Conservation (phyloP, 1,140 invertebrate genomes). For the Campoletis sonorensis region DNA sequence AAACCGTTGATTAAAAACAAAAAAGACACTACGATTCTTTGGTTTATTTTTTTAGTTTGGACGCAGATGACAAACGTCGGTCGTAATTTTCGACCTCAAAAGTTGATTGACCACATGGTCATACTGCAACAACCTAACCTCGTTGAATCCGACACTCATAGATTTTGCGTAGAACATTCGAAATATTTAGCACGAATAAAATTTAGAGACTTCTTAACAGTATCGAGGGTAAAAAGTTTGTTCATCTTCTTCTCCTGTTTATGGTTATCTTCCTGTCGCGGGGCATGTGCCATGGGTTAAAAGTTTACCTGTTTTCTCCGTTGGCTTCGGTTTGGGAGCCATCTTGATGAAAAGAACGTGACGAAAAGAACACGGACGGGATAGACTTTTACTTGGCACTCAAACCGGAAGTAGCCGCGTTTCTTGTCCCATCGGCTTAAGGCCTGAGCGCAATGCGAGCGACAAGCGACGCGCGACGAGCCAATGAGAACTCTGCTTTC, state of each 20-base stretch:
- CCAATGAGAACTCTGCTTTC: no score
- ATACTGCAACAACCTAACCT: not conserved
- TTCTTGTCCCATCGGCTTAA: no score
- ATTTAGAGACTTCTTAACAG: not conserved
- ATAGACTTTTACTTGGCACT: no score
- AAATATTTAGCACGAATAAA: no score
- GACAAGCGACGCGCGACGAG: no score
- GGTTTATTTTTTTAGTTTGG: not conserved
- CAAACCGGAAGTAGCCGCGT: slow-evolving; percentile 2
- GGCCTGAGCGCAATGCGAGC: no score
- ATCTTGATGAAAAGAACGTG: slow-evolving; percentile 78
- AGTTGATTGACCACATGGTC: not conserved
- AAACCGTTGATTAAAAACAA: no score
- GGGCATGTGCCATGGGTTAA: no score
- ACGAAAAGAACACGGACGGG: not conserved
- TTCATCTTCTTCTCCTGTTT: slow-evolving; percentile 82
- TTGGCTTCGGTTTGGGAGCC: slow-evolving; percentile 81
- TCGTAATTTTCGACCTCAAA: no score
- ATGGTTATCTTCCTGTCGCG: no score
- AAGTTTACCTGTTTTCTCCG: slow-evolving; percentile 80
- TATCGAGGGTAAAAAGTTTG: slow-evolving; percentile 59
- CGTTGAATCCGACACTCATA: not conserved
- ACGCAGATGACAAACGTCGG: not conserved
- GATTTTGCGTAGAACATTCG: not conserved
- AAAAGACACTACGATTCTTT: no score